Percentiles rank a stretch among this genome's conserved stretches.
These are phyloP conservation scores for Pristionchus pacificus DNA, from an alignment of 1,140 invertebrate genomes.

Conservation along the genomic window DNA sequence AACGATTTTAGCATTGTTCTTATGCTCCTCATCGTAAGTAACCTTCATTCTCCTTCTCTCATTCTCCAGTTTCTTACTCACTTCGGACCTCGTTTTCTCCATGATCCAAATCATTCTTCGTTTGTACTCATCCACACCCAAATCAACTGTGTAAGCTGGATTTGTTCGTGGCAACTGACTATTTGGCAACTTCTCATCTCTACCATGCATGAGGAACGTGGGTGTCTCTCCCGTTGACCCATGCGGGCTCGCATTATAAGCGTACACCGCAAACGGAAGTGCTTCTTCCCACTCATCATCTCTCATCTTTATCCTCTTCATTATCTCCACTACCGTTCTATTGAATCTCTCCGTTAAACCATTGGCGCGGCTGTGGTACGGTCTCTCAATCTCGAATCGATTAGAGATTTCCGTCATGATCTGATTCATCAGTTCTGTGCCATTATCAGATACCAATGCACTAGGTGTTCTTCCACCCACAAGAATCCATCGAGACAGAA, in stretches of 20 bases:
- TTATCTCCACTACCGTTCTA: not conserved
- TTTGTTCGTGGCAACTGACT: too few relatives aligned
- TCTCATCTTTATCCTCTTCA: too few relatives aligned
- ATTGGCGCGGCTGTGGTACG: constrained; percentile 14
- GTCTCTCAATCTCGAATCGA: not conserved
- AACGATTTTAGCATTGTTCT: too few relatives aligned
- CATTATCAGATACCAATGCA: constrained; percentile 4
- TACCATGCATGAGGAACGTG: constrained; percentile 3
- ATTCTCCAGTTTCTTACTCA: too few relatives aligned
- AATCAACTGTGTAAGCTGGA: too few relatives aligned
- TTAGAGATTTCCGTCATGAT: not conserved
- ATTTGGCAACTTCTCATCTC: constrained; percentile 5
- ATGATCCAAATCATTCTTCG: too few relatives aligned
- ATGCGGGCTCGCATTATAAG: not conserved
- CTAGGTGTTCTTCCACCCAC: constrained; percentile 8
- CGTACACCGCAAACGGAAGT: constrained; percentile 9
- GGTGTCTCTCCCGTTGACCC: not conserved
- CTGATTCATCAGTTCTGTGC: constrained; percentile 10
- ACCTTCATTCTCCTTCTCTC: too few relatives aligned
- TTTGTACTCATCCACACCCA: too few relatives aligned
- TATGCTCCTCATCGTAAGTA: too few relatives aligned
- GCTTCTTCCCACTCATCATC: too few relatives aligned
- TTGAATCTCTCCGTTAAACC: constrained; percentile 13
- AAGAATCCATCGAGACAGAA: constrained; percentile 1
- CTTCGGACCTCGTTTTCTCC: too few relatives aligned